Conservation (phyloP, 2,113 vertebrate species). For the Gobiocypris rarus region DNA sequence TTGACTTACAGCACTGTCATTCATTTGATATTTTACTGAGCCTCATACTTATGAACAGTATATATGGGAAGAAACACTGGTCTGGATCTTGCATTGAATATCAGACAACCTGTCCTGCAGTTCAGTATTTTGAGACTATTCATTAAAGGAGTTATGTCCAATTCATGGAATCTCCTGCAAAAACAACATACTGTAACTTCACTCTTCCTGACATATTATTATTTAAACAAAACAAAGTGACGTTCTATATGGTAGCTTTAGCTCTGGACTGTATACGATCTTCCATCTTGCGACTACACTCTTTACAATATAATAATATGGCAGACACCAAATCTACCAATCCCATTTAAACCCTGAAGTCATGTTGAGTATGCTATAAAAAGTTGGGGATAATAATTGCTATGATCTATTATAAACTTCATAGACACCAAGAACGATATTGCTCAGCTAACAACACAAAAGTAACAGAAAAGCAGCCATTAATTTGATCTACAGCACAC, state of each 20-base stretch:
- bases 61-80: too few relatives aligned
- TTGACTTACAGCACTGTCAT: not conserved
- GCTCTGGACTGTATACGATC: not conserved
- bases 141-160: too few relatives aligned
- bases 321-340: not conserved
- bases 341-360: not conserved
- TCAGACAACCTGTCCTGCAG: too few relatives aligned
- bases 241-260: not conserved
- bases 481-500: not conserved
- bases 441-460: not conserved
- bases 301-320: conserved; percentile 12
- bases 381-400: not conserved
- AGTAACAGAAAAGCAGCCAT: not conserved
- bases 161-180: not conserved
- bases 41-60: not conserved
- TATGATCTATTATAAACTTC: not conserved
- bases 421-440: not conserved
- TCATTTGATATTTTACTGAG: not conserved
- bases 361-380: not conserved
- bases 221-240: not conserved
- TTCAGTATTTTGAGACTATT: too few relatives aligned
- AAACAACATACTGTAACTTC: not conserved
- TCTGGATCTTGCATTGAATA: not conserved
- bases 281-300: not conserved
- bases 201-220: not conserved